These are phyloP conservation scores for Dreissena polymorpha DNA, from an alignment of 1,140 invertebrate genomes.

Conservation along the genomic window DNA sequence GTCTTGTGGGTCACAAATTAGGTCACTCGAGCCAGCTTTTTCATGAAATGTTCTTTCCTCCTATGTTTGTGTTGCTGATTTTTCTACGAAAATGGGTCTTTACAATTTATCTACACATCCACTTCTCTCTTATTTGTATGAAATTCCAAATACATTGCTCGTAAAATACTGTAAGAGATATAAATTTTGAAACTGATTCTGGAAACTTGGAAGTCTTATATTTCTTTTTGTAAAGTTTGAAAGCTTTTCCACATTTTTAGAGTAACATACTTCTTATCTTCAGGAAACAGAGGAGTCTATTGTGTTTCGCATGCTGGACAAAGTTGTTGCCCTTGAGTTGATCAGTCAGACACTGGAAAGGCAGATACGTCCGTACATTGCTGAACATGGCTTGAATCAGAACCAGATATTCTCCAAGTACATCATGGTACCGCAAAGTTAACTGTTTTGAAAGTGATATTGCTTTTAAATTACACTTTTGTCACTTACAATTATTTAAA, in stretches of 20 bases:
- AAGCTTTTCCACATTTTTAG: too few relatives aligned
- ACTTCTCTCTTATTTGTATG: background rate
- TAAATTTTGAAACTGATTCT: background rate
- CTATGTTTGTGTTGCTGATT: too few relatives aligned
- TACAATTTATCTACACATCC: background rate
- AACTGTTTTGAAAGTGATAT: too few relatives aligned
- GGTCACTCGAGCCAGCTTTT: too few relatives aligned
- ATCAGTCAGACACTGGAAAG: constrained; percentile 66
- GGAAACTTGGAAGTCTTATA: background rate
- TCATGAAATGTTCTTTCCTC: too few relatives aligned
- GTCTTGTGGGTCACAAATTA: too few relatives aligned
- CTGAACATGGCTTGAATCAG: constrained; percentile 70
- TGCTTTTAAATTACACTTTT: too few relatives aligned
- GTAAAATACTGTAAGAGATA: background rate
- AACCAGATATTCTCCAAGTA: constrained; percentile 73
- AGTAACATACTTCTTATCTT: constrained; percentile 12
- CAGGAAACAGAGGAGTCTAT: constrained; percentile 74
- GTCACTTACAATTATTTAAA: too few relatives aligned
- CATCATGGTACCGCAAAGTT: constrained; percentile 60
- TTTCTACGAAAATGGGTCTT: background rate
- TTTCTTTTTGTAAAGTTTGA: background rate
- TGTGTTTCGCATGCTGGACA: constrained; percentile 74
- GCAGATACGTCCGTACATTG: constrained; percentile 73
- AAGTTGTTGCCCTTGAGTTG: constrained; percentile 70
- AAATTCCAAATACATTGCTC: background rate